Base-by-base conservation (phyloP, 2,113 vertebrate species). In the Delphinus delphis region DNA sequence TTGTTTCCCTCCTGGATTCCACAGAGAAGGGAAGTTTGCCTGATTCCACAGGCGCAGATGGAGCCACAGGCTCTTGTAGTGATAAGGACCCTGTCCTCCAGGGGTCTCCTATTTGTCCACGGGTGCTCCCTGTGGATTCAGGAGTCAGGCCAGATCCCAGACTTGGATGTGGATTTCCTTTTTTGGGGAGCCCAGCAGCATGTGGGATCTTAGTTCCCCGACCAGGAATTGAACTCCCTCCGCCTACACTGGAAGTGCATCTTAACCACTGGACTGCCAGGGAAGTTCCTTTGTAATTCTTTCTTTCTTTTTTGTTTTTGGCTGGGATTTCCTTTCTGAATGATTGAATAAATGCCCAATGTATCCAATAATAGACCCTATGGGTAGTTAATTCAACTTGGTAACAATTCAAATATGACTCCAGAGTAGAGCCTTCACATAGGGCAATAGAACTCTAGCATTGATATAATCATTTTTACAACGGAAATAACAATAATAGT, bases 41-140 rank as follows among this genome's bases (percentile, higher is more conserved):
- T 95, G 93, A n/a, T 94, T 77, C 86, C 81, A 60, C 85, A 83
- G 95, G 96, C 87, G 92, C 97, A 95, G 96, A 96, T 84, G 94
- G 97, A 83, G 67, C 0, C 3, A 1, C 20, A 77, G 95, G 74
- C 88, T 87, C 53, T 76, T 36, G 38, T 38, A 15, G 0, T 2
- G 12, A 67, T 0, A 1, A 95, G 55, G 81, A 41, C 92, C 90
- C 33, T 0, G 0, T 17, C 55, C 50, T 63, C 53, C 31, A 3
- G 20, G 18, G 70, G 20, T 23, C 31, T 88, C 68, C 23, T 8
- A 9, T 28, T 47, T 13, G 41, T 33, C 65, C 6, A 4, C 2
- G 4, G 53, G 13, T 13, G 36, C n/a, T 80, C 17, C 65, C 63
- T 31, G 4, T 44, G 23, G 15, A 36, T 50, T 58, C 63, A 10